Percentiles rank a stretch among this genome's conserved stretches.
phyloP scores from a whole-genome alignment of 2,797 vertebrate species.

The Syngnathus rostellatus region DNA sequence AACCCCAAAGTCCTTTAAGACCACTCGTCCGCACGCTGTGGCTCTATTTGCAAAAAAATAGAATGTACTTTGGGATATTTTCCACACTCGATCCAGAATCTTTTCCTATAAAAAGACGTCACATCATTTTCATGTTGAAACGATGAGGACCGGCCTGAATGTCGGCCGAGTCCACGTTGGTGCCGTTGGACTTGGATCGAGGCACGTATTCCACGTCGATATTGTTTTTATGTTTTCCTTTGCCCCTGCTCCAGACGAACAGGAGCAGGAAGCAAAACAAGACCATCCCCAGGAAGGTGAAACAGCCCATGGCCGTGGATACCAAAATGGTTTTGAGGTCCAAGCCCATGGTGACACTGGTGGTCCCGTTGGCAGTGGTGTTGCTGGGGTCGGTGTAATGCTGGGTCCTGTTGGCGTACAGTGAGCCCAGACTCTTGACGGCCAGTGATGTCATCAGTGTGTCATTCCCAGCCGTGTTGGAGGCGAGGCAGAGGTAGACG shows the following conservation, averaged over 20 bases:
- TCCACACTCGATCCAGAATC: slow-evolving; percentile 29
- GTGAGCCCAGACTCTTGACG: slow-evolving; percentile 91
- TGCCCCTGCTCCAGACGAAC: slow-evolving; percentile 98
- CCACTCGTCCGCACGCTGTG: slow-evolving; percentile 25
- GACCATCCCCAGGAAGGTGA: slow-evolving; percentile 98
- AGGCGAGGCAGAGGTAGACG: slow-evolving; percentile 88
- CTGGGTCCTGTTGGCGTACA: slow-evolving; percentile 99
- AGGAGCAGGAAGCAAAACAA: slow-evolving; percentile 99
- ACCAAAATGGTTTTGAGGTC: slow-evolving; percentile 99
- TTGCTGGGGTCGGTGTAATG: slow-evolving; percentile 92
- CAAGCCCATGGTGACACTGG: slow-evolving; percentile 81
- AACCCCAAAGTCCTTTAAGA: slow-evolving; percentile 20
- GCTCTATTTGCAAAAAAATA: slow-evolving; percentile 59
- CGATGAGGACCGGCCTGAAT: slow-evolving; percentile 81
- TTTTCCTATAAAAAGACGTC: slow-evolving; percentile 48
- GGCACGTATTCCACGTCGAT: slow-evolving; percentile 99
- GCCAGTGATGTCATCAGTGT: slow-evolving; percentile 86
- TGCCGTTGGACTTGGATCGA: slow-evolving; percentile 82
- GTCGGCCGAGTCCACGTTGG: slow-evolving; percentile 79
- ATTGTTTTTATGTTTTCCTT: slow-evolving; percentile 99
- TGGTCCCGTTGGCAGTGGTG: slow-evolving; percentile 85
- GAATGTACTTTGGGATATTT: slow-evolving; percentile 51
- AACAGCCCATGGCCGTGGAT: slow-evolving; percentile 99
- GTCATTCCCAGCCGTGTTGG: slow-evolving; percentile 95
- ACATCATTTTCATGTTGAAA: slow-evolving; percentile 99